Percentiles rank a stretch among this genome's conserved stretches.
These are phyloP conservation scores for Hyla sarda DNA, from an alignment of 2,113 vertebrate species.

Conservation along the genomic window DNA sequence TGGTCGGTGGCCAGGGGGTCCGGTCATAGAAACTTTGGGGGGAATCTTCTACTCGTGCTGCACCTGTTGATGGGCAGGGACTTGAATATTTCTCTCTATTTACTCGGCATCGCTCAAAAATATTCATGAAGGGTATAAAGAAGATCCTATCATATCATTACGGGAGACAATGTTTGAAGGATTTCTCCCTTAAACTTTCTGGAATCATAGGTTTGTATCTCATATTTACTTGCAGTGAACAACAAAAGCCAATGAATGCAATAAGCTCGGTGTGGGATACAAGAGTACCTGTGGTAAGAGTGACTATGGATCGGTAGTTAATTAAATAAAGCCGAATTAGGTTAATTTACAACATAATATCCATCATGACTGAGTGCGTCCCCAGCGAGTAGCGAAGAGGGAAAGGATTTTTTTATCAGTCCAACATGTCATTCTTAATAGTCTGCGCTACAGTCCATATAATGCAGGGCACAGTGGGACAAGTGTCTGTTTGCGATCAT, in stretches of 20 bases:
- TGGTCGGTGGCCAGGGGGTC: background rate
- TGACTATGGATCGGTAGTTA: conserved; percentile 38
- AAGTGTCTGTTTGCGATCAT: conserved; percentile 46
- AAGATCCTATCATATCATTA: background rate
- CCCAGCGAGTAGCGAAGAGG: conserved; percentile 10
- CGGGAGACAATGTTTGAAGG: background rate
- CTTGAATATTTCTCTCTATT: background rate
- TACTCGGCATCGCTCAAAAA: too few relatives aligned
- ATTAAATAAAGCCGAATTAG: conserved; percentile 52
- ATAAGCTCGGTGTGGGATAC: conserved; percentile 2
- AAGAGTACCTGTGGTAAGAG: conserved; percentile 28
- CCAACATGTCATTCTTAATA: conserved; percentile 54
- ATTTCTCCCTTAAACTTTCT: background rate
- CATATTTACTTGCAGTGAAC: conserved; percentile 1
- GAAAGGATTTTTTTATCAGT: conserved; percentile 39
- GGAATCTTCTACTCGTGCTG: background rate
- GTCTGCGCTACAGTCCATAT: conserved; percentile 30
- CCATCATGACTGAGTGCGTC: conserved; percentile 50
- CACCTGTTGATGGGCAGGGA: background rate
- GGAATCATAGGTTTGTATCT: background rate
- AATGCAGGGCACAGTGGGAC: background rate
- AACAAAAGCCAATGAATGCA: conserved; percentile 26
- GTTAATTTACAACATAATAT: conserved; percentile 50
- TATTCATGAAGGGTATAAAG: too few relatives aligned
- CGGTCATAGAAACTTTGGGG: background rate